Percentiles rank a stretch among this genome's conserved stretches.
phyloP scores from a whole-genome alignment of 1,140 invertebrate genomes.

The Lordiphosa clarofinis region DNA sequence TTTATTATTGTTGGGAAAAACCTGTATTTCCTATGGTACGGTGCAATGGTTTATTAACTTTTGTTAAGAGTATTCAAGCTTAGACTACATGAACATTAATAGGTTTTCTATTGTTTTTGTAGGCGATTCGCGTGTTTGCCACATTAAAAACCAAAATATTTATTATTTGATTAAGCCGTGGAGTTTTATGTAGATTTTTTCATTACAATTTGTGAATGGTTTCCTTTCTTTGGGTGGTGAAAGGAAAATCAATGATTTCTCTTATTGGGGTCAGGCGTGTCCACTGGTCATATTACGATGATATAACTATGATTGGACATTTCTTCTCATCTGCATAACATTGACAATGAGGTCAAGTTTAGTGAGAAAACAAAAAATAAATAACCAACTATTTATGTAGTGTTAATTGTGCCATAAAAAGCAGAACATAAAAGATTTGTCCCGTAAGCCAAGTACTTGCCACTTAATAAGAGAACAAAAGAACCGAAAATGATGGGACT shows the following conservation, averaged over 20 bases:
- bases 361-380: slow-evolving; percentile 25
- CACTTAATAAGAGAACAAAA: slow-evolving; percentile 40
- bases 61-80: not conserved
- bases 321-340: slow-evolving; percentile 10
- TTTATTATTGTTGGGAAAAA: too few relatives aligned
- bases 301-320: slow-evolving; percentile 14
- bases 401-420: slow-evolving; percentile 57
- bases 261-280: slow-evolving; percentile 17
- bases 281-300: slow-evolving; percentile 29
- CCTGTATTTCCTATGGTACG: too few relatives aligned
- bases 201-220: slow-evolving; percentile 10
- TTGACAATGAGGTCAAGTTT: slow-evolving; percentile 54
- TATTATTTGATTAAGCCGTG: slow-evolving; percentile 32
- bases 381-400: not conserved
- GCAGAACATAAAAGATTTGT: slow-evolving; percentile 22
- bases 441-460: slow-evolving; percentile 26
- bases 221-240: slow-evolving; percentile 4
- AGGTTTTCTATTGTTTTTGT: slow-evolving; percentile 23
- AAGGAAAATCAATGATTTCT: slow-evolving; percentile 35
- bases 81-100: not conserved
- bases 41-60: not conserved
- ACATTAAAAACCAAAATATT: slow-evolving; percentile 38
- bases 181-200: slow-evolving; percentile 24
- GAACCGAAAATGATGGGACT: not conserved
- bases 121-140: slow-evolving; percentile 38